Base-by-base conservation (phyloP, 2,888 invertebrate genomes). In the Halictus quadricinctus region DNA sequence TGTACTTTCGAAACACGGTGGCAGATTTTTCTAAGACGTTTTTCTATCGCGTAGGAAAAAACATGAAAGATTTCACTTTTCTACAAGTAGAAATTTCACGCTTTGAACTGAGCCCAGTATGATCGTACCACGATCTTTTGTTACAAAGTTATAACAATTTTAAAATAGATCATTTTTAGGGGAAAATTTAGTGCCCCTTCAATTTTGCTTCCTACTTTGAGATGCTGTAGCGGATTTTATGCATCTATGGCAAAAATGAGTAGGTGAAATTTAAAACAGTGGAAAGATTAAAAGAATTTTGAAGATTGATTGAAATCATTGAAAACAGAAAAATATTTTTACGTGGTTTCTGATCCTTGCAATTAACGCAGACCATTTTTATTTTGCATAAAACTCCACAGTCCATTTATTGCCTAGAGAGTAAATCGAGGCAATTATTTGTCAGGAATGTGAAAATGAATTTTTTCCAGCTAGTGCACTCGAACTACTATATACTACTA, bases 1-100 rank as follows among this genome's bases (percentile, higher is more conserved):
- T 54, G 2, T 18, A 21, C 3, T 21, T 10, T 21, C 1, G 0
- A 1, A 21, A 8, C 8, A 3, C 21, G 8, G 0, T 21, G 3
- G 21, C 0, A 1, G 2, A 0, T 54, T 54, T 21, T 54, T 8
- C 18, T 54, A 21, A 54, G 3, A 10, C 54, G 54, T 21, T 8
- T 54, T 21, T 21, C 21, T 10, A 21, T 21, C 54, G 1, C 1
- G 10, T 21, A 54, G 0, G 3, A 54, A 10, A 10, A 54, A 54
- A 3, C 7, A 21, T 21, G 2, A 21, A 12, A 12, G 3, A 46
- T 13, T 10, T 13, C 13, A 46, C 12, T 46, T 13, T 46, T 46
- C 8, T 43, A 8, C 2, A 46, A 13, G 46, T 46, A 8, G 18
- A 18, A 8, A 0, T 54, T 54, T 21, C 54, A 54, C 0, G 7